A percentile compares a stretch with the other conserved stretches of the same genome.
These are phyloP conservation scores for Cervus canadensis DNA, from an alignment of 2,113 vertebrate species.

Conservation along the genomic window DNA sequence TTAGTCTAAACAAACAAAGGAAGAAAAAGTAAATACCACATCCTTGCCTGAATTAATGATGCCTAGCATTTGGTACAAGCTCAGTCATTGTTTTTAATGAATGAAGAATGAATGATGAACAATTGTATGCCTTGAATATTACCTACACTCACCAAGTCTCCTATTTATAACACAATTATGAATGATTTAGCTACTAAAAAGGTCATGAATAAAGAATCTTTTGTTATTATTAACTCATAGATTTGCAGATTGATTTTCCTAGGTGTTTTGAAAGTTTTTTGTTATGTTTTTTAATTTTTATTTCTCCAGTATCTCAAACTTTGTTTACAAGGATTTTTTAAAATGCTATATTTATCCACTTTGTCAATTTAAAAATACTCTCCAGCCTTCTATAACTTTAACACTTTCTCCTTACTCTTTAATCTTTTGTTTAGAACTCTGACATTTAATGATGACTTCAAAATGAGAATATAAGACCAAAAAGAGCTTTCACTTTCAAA, in stretches of 20 bases:
- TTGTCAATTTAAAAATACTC: neutral
- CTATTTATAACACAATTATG: neutral
- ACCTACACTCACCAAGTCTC: neutral
- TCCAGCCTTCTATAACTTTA: neutral
- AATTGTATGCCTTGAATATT: neutral
- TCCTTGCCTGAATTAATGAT: neutral
- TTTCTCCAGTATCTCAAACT: neutral
- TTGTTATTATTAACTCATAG: neutral
- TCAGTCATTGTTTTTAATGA: neutral
- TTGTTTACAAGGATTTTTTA: neutral
- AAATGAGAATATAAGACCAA: neutral
- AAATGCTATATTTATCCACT: neutral
- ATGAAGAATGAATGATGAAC: neutral
- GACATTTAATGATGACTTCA: neutral
- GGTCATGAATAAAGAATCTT: neutral
- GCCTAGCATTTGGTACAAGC: neutral
- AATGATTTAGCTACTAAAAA: neutral
- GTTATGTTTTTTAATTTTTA: neutral
- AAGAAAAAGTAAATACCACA: neutral
- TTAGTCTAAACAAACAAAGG: neutral
- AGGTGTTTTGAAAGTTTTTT: neutral
- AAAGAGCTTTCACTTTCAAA: neutral
- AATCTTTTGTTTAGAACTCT: neutral
- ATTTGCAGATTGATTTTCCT: neutral
- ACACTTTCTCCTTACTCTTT: neutral